A percentile compares a stretch with the other conserved stretches of the same genome.
Evolutionary conservation across 2,888 invertebrate genomes (phyloP).

Genomic region (Tipula lateralis): DNA sequence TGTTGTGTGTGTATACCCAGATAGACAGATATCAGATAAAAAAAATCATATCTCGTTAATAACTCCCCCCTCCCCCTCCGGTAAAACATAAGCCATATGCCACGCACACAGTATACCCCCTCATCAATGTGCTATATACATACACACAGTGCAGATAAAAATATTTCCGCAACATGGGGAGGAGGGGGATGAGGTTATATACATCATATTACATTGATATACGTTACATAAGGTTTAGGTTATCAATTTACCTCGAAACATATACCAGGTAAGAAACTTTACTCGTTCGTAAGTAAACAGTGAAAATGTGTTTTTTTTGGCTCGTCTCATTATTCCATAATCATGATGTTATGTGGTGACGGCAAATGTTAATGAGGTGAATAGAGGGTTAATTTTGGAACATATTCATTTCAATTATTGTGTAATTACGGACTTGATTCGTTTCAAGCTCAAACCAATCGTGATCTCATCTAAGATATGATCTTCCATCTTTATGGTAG

Average conservation of each 20-base stretch:
- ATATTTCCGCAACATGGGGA: not conserved
- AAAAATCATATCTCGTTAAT: not conserved
- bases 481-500: no score
- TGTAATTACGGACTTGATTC: no score
- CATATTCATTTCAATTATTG: constrained; percentile 13
- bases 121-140: not conserved
- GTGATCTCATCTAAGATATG: no score
- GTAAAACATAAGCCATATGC: not conserved
- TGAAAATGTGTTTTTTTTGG: not conserved
- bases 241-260: not conserved
- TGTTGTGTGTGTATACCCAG: not conserved
- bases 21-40: not conserved
- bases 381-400: not conserved
- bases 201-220: not conserved
- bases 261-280: not conserved
- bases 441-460: no score
- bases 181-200: not conserved
- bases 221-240: not conserved
- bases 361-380: not conserved
- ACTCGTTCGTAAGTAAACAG: not conserved
- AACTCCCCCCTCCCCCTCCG: not conserved
- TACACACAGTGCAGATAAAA: not conserved
- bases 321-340: not conserved
- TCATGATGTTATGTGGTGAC: not conserved
- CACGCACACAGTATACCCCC: not conserved